These are phyloP conservation scores for Gnathonemus echidnorhynchus DNA, from an alignment of 2,113 vertebrate species.

Conservation along the genomic window DNA sequence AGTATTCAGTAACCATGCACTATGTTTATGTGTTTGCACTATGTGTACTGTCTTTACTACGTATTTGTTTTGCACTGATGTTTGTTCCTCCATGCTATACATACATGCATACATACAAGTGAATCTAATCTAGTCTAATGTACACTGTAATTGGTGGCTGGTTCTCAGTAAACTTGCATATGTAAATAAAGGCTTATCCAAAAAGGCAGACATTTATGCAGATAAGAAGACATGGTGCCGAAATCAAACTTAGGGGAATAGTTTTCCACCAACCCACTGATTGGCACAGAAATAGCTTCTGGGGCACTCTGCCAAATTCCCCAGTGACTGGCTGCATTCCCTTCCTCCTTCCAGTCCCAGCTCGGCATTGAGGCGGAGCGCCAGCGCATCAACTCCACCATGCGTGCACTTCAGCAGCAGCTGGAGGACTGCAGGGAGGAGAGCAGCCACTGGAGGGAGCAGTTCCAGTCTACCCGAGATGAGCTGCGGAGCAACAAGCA, in stretches of 20 bases:
- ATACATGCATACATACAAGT: background rate
- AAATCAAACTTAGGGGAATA: background rate
- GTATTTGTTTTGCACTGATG: background rate
- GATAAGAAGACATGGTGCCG: background rate
- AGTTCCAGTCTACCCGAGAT: conserved; percentile 81
- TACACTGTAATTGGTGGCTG: background rate
- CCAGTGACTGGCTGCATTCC: background rate
- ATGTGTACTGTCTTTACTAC: background rate
- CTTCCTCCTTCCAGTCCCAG: conserved; percentile 62
- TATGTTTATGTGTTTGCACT: background rate
- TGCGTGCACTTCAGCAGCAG: conserved; percentile 77
- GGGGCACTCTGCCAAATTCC: background rate
- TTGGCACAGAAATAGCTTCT: background rate
- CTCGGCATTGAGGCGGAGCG: conserved; percentile 74
- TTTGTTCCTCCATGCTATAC: background rate
- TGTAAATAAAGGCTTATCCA: background rate
- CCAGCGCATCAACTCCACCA: conserved; percentile 67
- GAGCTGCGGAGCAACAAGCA: conserved; percentile 77
- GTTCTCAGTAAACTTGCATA: background rate
- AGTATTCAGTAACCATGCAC: background rate
- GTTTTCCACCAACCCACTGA: background rate
- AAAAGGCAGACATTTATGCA: background rate
- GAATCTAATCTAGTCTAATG: background rate
- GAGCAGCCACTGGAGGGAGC: conserved; percentile 80
- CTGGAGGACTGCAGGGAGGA: conserved; percentile 83